Evolutionary conservation across 2,888 invertebrate genomes (phyloP).

Genomic region (Branchinecta sandiegonensis): DNA sequence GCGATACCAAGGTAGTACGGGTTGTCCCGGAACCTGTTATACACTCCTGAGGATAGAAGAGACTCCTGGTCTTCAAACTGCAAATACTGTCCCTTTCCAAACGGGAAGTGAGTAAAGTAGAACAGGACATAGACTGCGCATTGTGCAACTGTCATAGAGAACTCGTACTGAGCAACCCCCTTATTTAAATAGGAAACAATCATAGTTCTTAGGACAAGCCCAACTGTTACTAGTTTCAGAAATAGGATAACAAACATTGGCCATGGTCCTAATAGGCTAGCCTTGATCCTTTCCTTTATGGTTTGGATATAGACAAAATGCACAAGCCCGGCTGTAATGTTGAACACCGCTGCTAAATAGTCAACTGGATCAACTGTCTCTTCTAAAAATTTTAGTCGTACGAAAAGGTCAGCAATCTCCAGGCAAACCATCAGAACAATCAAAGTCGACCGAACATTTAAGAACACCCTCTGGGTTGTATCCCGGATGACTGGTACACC

Average conservation of each 20-base stretch:
- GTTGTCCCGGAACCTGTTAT: slow-evolving; percentile 36
- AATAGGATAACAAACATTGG: slow-evolving; percentile 52
- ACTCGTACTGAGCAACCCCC: background rate
- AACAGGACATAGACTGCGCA: background rate
- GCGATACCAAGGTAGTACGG: slow-evolving; percentile 62
- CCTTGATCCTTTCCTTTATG: slow-evolving; percentile 39
- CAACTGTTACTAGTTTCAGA: slow-evolving; percentile 38
- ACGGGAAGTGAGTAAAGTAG: background rate
- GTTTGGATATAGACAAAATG: slow-evolving; percentile 61
- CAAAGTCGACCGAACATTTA: slow-evolving; percentile 49
- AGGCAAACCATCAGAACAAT: slow-evolving; percentile 48
- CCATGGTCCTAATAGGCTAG: slow-evolving; percentile 59
- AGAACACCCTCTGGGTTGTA: slow-evolving; percentile 44
- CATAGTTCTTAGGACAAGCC: background rate
- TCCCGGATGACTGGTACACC: slow-evolving; percentile 48
- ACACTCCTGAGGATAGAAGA: background rate
- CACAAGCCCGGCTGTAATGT: slow-evolving; percentile 62
- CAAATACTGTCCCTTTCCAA: background rate
- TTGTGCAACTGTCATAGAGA: background rate
- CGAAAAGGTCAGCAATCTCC: slow-evolving; percentile 48
- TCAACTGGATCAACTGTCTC: slow-evolving; percentile 43
- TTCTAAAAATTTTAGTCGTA: slow-evolving; percentile 31
- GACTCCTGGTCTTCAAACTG: background rate
- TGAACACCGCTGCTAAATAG: slow-evolving; percentile 51
- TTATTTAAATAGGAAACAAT: background rate